Evolutionary conservation across 2,113 vertebrate species (phyloP).

Genomic region (Zosterops hypoxanthus): DNA sequence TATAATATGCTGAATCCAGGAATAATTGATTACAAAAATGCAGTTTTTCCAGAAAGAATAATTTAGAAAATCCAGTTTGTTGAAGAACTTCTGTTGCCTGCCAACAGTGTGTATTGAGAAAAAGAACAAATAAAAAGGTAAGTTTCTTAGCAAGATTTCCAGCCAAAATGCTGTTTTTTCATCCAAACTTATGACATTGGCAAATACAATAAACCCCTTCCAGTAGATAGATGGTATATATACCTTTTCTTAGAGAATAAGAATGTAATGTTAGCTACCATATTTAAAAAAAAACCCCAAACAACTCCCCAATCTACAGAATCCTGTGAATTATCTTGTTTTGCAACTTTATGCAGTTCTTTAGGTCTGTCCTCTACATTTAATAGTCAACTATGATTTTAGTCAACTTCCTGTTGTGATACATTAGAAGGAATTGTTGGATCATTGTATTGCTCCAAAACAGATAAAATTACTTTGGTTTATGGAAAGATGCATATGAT

Average conservation of each 20-base stretch:
- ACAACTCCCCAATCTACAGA: background rate
- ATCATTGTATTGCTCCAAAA: background rate
- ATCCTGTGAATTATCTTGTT: background rate
- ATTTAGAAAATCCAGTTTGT: background rate
- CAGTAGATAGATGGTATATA: background rate
- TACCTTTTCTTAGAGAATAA: background rate
- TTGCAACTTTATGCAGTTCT: background rate
- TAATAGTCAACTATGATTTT: background rate
- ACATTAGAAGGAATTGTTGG: background rate
- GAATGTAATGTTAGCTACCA: background rate
- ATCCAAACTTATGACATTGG: accelerated
- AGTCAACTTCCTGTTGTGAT: background rate
- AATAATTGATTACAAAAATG: background rate
- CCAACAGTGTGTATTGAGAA: background rate
- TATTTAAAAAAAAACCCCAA: background rate
- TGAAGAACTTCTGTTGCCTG: background rate
- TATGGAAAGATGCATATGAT: background rate
- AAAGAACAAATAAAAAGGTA: background rate
- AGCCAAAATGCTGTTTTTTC: background rate
- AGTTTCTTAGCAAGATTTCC: background rate
- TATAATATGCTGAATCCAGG: background rate
- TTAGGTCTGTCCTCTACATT: background rate
- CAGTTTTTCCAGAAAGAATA: background rate
- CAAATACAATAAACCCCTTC: background rate
- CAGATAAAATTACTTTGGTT: background rate